Base-by-base conservation (phyloP, 2,888 invertebrate genomes). In the Lasioglossum marginatum region DNA sequence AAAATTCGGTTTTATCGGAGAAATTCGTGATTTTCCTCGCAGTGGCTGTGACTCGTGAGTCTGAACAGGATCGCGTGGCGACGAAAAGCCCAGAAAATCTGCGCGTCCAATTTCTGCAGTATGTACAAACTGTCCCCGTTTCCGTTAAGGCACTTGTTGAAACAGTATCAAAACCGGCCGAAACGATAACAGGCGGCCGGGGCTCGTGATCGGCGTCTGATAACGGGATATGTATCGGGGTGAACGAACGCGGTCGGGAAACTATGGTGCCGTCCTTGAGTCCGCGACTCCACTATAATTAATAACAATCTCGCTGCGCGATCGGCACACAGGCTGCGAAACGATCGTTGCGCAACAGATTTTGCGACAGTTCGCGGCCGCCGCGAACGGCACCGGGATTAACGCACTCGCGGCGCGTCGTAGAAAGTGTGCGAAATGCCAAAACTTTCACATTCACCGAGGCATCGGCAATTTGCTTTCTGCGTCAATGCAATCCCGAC, bases 381-480 rank as follows among this genome's bases (percentile, higher is more conserved):
- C 16, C 14, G 52, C 73, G 68, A 52, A 77, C 75, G 73, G 72
- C 75, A 83, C 57, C 75, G 72, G 80, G 76, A 80, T 81, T 78
- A 83, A 81, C 85, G 76, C 82, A 72, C 82, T 2, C 45, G 45
- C 43, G 43, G 0, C 43, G 14, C 16, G 16, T n/a, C 77, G 77
- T 89, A 86, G 90, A 88, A 90, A 91, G 90, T 90, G 75, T 88
- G 90, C 88, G 87, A 88, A 88, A 90, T 88, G 88, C 87, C 86
- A 81, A 87, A 86, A 90, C 92, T 92, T 92, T 92, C 92, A 92
- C 92, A 85, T 88, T 90, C 89, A 88, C 79, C 86, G 88, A 77
- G 83, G 16, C 79, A 77, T 82, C 80, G 85, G 80, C 88, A 90
- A 90, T 92, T 92, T 91, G 92, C 93, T 93, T 93, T 93, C 92